Percentiles rank a stretch among this genome's conserved stretches.
Conservation (phyloP, 2,888 invertebrate genomes). For the Dichetophora obliterata region DNA sequence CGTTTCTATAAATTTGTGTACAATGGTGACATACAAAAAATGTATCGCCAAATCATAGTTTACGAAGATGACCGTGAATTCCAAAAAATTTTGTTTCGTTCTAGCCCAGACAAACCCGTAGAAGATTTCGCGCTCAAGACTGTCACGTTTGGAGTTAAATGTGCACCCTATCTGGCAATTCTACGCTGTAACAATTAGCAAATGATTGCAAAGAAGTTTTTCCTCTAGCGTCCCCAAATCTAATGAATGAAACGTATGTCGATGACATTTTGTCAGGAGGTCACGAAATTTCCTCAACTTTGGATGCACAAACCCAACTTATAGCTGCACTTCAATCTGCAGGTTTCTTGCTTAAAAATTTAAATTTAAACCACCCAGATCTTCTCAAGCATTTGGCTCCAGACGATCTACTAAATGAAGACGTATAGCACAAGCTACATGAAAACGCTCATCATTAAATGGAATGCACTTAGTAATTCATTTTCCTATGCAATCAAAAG, state of each 20-base stretch:
- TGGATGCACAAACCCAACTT: too few relatives aligned
- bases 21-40: too few relatives aligned
- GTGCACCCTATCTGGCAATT: constrained; percentile 16
- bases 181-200: constrained; percentile 19
- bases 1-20: constrained; percentile 6
- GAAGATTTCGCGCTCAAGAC: constrained; percentile 3
- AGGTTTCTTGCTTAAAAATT: background rate
- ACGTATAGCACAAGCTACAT: constrained; percentile 6
- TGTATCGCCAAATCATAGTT: too few relatives aligned
- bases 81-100: constrained; percentile 13
- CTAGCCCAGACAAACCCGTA: background rate
- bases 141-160: too few relatives aligned
- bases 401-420: background rate
- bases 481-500: constrained; percentile 8
- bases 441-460: constrained; percentile 29
- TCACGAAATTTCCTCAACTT: too few relatives aligned
- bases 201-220: constrained; percentile 1
- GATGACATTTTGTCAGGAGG: too few relatives aligned
- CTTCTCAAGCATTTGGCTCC: constrained; percentile 5
- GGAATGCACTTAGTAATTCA: constrained; percentile 26
- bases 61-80: background rate
- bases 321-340: too few relatives aligned
- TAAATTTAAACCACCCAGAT: constrained; percentile 2
- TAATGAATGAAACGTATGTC: too few relatives aligned
- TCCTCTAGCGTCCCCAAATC: too few relatives aligned